phyloP scores from a whole-genome alignment of 2,113 vertebrate genomes.

The Chlorodrepanis virens region DNA sequence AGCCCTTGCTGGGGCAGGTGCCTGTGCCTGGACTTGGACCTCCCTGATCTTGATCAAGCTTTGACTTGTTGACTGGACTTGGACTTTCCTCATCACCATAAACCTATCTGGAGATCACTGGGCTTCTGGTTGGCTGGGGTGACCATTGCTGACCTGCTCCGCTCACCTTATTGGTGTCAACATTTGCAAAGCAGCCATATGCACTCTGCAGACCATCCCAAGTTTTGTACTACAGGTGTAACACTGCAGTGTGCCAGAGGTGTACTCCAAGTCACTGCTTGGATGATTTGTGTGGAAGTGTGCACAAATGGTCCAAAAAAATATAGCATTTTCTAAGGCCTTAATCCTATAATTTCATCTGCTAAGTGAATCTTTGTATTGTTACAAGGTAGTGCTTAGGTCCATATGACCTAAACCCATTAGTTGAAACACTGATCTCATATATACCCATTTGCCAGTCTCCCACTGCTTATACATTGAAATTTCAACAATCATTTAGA shows the following conservation, averaged over 20 bases:
- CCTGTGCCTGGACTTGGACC: background rate
- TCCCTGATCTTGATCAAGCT: background rate
- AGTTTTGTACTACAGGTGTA: background rate
- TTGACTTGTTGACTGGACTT: background rate
- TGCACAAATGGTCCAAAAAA: background rate
- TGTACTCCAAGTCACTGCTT: background rate
- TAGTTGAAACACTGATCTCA: background rate
- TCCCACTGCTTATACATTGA: background rate
- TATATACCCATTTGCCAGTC: background rate
- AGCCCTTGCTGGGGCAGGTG: background rate
- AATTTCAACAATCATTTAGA: background rate
- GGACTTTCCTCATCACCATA: background rate
- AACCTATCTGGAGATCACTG: background rate
- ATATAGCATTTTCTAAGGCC: background rate
- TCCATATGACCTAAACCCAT: background rate
- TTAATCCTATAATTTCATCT: background rate
- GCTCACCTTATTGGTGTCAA: background rate
- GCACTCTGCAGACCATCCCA: background rate
- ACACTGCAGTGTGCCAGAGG: background rate
- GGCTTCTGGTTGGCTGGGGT: background rate
- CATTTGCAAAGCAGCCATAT: background rate
- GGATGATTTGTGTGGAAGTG: background rate
- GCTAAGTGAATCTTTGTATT: background rate
- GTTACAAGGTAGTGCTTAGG: background rate
- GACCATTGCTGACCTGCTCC: background rate